Evolutionary conservation across 2,113 vertebrate species (phyloP), one percentile per base, ranked within the genome.

Genomic region (Pholis gunnellus): DNA sequence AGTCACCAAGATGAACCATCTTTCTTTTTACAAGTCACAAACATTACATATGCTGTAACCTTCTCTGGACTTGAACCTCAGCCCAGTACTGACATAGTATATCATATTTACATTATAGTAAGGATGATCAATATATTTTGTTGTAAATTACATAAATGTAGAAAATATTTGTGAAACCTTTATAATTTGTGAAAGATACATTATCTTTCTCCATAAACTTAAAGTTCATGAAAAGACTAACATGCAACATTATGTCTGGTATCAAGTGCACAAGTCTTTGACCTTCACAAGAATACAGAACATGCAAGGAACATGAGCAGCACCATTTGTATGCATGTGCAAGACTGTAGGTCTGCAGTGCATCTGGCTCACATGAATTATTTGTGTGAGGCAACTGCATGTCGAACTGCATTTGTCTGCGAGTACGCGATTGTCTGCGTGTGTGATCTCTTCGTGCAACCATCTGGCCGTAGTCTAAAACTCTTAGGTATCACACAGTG

Each of bases 321-420:
- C 63, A 22, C 78, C 17, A 11, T 88, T 80, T 78, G 54, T 67
- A 34, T 85, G 82, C 70, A 59, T 78, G 77, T 84, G 65, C 83
- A 69, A 78, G 69, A 87, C 69, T 34, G 75, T 52, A 54, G 86
- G 63, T 72, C 88, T 88, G 83, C 74, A 85, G 40, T 84, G 86
- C 91, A 92, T 91, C 94, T 92, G 92, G 86, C 85, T 82, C 72
- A 44, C 87, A 93, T 95, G 11, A 95, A 94, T 95, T 89, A 94
- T 94, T 93, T 83, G 89, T 90, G 82, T 5, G 61, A 78, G 71
- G 84, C 75, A 84, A 90, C 86, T 85, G 82, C 83, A 89, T 78
- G 70, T 75, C 76, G 79, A 87, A 66, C 65, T 81, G 74, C 68
- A 79, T 13, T 77, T 72, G 75, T 89, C 40, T 88, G 66, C 8